Conservation (phyloP, 1,140 invertebrate genomes). For the Bombus balteatus region DNA sequence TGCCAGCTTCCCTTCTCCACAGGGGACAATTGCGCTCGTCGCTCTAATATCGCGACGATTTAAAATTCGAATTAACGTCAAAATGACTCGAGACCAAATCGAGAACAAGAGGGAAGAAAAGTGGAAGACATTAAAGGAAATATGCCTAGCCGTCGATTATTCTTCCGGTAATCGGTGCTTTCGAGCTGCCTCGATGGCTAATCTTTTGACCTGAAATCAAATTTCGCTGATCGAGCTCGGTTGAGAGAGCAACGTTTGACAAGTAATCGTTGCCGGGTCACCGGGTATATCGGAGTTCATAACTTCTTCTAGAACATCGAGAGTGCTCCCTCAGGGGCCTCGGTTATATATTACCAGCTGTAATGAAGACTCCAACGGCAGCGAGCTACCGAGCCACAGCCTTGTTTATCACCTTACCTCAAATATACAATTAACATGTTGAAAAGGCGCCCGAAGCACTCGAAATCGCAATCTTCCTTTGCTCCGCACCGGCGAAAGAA, state of each 20-base stretch:
- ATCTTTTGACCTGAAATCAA: constrained; percentile 10
- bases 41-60: constrained; percentile 16
- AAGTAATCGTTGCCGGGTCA: constrained; percentile 35
- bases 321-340: constrained; percentile 54
- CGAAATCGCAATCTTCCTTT: constrained; percentile 12
- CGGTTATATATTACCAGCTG: constrained; percentile 69
- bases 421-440: constrained; percentile 76
- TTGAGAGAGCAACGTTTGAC: not conserved
- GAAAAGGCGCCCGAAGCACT: constrained; percentile 57
- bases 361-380: constrained; percentile 71
- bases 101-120: not conserved
- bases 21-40: too few relatives aligned
- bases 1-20: not conserved
- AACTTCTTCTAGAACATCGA: constrained; percentile 61
- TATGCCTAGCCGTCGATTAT: not conserved
- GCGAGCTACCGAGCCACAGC: constrained; percentile 57
- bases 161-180: not conserved
- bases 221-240: not conserved
- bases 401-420: constrained; percentile 72
- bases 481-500: constrained; percentile 21
- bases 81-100: not conserved
- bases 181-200: not conserved
- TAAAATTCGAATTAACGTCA: constrained; percentile 19
- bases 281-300: constrained; percentile 57
- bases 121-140: not conserved